Conservation (phyloP, 1,140 invertebrate genomes). For the Zaprionus capensis region DNA sequence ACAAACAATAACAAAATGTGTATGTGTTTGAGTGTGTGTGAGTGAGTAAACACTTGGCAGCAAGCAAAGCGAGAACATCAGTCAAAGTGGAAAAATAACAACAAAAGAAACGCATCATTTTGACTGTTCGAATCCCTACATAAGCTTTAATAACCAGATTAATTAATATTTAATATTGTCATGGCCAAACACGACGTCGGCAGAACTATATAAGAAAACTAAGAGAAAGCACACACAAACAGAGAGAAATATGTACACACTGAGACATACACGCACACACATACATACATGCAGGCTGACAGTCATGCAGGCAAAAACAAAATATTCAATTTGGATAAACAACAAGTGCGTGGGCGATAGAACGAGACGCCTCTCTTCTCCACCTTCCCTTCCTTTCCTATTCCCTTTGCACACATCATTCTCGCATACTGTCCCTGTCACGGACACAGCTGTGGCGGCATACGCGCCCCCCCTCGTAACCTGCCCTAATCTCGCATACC, state of each 20-base stretch:
- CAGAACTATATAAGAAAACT: conserved; percentile 57
- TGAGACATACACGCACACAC: background rate
- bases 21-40: background rate
- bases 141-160: conserved; percentile 68
- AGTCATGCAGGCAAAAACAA: conserved; percentile 4
- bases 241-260: conserved; percentile 12
- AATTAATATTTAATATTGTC: conserved; percentile 82
- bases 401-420: conserved; percentile 1
- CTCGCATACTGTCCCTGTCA: conserved; percentile 33
- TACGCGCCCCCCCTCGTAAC: background rate
- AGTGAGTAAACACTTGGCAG: conserved; percentile 27
- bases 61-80: conserved; percentile 40
- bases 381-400: background rate
- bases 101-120: conserved; percentile 18
- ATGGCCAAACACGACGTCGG: conserved; percentile 67
- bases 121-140: conserved; percentile 43
- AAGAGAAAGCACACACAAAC: conserved; percentile 27
- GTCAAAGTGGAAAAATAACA: conserved; percentile 32
- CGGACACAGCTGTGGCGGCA: conserved; percentile 22
- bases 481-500: conserved; percentile 35
- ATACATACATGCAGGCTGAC: conserved; percentile 21
- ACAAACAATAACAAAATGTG: conserved; percentile 17
- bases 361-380: conserved; percentile 8
- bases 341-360: conserved; percentile 63
- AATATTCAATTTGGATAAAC: conserved; percentile 40